These are phyloP conservation scores for Beris morrisii DNA, from an alignment of 2,888 invertebrate genomes.

Conservation along the genomic window DNA sequence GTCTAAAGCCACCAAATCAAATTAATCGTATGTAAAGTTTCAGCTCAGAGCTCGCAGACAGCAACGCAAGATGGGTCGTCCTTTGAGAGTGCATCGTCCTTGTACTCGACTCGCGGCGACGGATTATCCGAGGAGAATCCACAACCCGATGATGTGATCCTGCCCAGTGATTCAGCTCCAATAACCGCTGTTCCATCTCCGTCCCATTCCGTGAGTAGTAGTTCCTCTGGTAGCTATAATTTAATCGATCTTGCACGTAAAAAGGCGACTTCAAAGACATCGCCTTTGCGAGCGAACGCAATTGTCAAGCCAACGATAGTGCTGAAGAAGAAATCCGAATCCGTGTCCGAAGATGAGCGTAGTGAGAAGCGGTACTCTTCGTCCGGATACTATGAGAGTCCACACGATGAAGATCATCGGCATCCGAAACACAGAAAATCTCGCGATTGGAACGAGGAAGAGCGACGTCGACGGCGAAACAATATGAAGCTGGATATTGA, in stretches of 20 bases:
- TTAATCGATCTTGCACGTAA: conserved; percentile 51
- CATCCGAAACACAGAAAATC: conserved; percentile 43
- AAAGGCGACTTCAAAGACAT: conserved; percentile 40
- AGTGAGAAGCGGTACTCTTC: conserved; percentile 70
- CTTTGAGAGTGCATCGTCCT: conserved; percentile 83
- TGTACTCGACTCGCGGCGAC: conserved; percentile 78
- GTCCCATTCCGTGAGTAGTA: conserved; percentile 62
- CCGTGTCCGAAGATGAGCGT: conserved; percentile 69
- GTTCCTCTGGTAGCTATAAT: conserved; percentile 63
- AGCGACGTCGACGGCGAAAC: conserved; percentile 70
- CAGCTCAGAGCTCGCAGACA: conserved; percentile 57
- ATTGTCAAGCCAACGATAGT: conserved; percentile 27
- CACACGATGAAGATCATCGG: conserved; percentile 63
- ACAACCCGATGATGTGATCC: conserved; percentile 54
- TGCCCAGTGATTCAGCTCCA: conserved; percentile 22
- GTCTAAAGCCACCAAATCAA: background rate
- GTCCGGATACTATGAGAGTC: conserved; percentile 75
- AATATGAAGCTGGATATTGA: conserved; percentile 75
- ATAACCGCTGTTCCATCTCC: conserved; percentile 51
- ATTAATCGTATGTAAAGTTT: conserved; percentile 44
- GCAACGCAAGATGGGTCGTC: conserved; percentile 77
- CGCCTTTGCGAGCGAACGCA: conserved; percentile 33
- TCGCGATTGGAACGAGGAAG: conserved; percentile 68
- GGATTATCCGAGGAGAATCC: conserved; percentile 66
- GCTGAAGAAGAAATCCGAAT: conserved; percentile 57